A percentile compares a stretch with the other conserved stretches of the same genome.
phyloP scores from a whole-genome alignment of 2,797 vertebrate genomes.

The Chloroceryle inda region DNA sequence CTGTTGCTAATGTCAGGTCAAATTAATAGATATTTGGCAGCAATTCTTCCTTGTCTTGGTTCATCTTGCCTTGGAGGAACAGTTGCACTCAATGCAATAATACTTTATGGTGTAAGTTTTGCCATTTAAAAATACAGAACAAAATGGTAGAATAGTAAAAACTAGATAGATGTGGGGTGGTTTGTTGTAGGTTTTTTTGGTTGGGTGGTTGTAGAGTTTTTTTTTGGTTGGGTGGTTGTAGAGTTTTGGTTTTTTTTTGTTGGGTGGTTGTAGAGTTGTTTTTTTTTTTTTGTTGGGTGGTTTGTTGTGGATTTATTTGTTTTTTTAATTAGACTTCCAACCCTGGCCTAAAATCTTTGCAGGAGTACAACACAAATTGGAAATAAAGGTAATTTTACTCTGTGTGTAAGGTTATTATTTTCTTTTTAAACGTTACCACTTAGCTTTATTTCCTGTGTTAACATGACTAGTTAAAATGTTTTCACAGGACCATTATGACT shows the following conservation, averaged over 20 bases:
- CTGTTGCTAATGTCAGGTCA: not conserved
- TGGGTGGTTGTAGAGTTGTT: too few species aligned
- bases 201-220: too few species aligned
- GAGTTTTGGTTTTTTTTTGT: not conserved
- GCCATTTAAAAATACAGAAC: not conserved
- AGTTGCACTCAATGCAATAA: not conserved
- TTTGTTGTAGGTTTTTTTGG: too few species aligned
- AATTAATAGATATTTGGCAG: not conserved
- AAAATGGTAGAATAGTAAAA: not conserved
- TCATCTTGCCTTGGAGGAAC: not conserved
- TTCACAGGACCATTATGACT: slow-evolving; percentile 87
- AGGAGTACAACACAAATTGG: too few species aligned
- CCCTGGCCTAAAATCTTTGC: not conserved
- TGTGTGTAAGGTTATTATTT: not conserved
- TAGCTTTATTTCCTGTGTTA: not conserved
- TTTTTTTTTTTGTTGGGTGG: too few species aligned
- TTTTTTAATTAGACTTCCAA: not conserved
- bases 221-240: not conserved
- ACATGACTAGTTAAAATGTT: not conserved
- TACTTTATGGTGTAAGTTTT: not conserved
- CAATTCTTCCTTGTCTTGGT: not conserved
- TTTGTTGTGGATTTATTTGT: too few species aligned
- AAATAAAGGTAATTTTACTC: not conserved
- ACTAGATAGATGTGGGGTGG: not conserved
- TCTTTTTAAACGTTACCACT: not conserved